phyloP scores from a whole-genome alignment of 2,888 invertebrate genomes.

The Drosophila greeni region DNA sequence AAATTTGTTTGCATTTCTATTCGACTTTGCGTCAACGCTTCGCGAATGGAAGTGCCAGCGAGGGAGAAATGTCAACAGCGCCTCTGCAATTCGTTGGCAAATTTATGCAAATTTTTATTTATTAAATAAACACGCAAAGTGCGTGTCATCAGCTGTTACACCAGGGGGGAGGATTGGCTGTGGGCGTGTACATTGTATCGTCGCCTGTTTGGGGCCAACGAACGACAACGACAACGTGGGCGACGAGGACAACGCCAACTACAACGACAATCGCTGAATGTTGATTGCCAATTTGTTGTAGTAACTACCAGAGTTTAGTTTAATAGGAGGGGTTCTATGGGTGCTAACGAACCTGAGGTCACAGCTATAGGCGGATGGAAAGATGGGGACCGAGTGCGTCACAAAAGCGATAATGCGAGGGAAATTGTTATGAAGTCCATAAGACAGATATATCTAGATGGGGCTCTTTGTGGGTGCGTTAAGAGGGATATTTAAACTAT shows the following conservation, averaged over 20 bases:
- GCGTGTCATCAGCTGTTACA: constrained; percentile 54
- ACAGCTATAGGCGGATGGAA: constrained; percentile 1
- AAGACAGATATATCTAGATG: constrained; percentile 11
- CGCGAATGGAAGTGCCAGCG: not conserved
- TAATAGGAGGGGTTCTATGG: constrained; percentile 31
- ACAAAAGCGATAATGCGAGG: constrained; percentile 26
- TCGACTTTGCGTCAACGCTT: constrained; percentile 26
- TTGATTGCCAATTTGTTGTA: constrained; percentile 62
- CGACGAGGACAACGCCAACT: constrained; percentile 47
- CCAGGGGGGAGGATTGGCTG: constrained; percentile 13
- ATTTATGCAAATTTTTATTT: constrained; percentile 69
- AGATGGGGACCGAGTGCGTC: constrained; percentile 9
- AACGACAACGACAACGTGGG: constrained; percentile 45
- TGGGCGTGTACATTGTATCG: constrained; percentile 8
- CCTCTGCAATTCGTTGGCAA: constrained; percentile 39
- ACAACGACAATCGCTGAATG: constrained; percentile 38
- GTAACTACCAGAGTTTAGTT: constrained; percentile 40
- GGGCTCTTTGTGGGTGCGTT: too few relatives aligned
- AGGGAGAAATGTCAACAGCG: constrained; percentile 35
- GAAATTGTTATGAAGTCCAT: constrained; percentile 35
- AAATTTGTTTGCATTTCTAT: constrained; percentile 41
- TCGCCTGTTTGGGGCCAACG: constrained; percentile 44
- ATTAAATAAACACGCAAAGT: constrained; percentile 72
- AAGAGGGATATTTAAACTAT: too few relatives aligned
- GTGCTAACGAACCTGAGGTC: constrained; percentile 48